Evolutionary conservation across 2,888 invertebrate genomes (phyloP).

Genomic region (Nephrotoma guestfalica): DNA sequence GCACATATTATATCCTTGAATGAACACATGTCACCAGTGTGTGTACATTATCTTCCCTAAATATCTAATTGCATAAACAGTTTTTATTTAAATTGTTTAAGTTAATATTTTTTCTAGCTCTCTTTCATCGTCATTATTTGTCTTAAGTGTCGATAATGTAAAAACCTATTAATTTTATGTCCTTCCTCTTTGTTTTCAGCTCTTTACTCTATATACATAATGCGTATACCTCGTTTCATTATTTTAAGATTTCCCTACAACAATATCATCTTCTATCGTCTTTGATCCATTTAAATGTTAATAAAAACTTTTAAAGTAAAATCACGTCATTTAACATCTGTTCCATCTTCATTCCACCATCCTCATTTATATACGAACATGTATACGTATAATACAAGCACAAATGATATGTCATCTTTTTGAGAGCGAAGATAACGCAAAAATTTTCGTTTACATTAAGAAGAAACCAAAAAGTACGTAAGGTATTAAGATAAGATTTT

Average conservation of each 20-base stretch:
- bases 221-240: neutral
- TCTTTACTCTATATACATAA: neutral
- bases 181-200: neutral
- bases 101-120: neutral
- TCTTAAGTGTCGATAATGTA: neutral
- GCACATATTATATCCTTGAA: neutral
- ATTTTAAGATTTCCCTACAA: neutral
- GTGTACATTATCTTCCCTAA: neutral
- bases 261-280: neutral
- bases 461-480: neutral
- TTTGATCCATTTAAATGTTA: neutral
- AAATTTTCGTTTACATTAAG: neutral
- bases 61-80: neutral
- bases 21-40: neutral
- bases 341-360: neutral
- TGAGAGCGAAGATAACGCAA: neutral
- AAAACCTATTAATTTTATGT: neutral
- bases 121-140: neutral
- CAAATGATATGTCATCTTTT: neutral
- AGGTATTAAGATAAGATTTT: neutral
- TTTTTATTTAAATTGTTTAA: neutral
- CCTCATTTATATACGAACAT: too few relatives aligned
- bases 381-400: neutral
- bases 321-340: neutral
- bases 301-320: neutral